A percentile compares a stretch with the other conserved stretches of the same genome.
Evolutionary conservation across 1,140 invertebrate species (phyloP).

Genomic region (Meloidogyne floridensis): DNA sequence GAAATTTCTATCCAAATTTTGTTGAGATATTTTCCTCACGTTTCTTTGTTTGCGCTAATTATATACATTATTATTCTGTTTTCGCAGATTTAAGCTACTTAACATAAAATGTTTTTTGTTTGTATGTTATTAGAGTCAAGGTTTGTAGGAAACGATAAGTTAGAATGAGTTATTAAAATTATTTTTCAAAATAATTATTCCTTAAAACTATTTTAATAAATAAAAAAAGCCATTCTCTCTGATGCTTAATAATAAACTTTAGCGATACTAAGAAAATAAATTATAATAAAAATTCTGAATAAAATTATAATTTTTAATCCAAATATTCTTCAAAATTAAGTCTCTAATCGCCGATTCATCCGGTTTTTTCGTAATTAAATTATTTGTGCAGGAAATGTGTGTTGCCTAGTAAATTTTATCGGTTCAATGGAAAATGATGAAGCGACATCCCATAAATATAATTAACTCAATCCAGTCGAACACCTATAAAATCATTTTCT

Average conservation of each 20-base stretch:
- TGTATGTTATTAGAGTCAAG: no score
- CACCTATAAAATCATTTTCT: slow-evolving; percentile 10
- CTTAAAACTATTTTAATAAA: no score
- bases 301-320: not conserved
- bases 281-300: not conserved
- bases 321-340: not conserved
- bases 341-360: not conserved
- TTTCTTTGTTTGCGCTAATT: not conserved
- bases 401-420: not conserved
- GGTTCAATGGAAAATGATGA: not conserved
- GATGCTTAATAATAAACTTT: no score
- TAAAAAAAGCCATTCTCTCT: no score
- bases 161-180: no score
- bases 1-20: not conserved
- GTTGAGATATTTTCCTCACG: not conserved
- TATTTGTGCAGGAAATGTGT: not conserved
- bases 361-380: not conserved
- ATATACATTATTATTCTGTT: not conserved
- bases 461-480: not conserved
- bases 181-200: no score
- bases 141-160: no score
- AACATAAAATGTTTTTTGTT: not conserved
- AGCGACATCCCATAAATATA: not conserved
- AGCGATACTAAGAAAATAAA: no score
- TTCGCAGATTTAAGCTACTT: not conserved